Evolutionary conservation across 2,888 invertebrate genomes (phyloP), one percentile per base, ranked within the genome.

Genomic region (Opisthograptis luteolata): DNA sequence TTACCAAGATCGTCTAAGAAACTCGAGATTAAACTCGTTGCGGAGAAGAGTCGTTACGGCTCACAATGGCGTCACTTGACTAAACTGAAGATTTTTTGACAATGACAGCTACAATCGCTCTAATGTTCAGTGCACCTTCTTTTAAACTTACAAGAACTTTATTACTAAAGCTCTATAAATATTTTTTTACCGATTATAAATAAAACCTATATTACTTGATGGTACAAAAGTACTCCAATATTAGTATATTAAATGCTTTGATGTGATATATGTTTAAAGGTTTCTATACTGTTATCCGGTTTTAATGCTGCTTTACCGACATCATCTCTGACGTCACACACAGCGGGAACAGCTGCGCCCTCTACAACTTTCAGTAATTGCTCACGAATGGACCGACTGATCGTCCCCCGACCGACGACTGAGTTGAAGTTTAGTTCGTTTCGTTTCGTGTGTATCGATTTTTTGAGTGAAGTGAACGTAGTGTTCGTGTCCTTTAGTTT

Each of bases 21-120:
- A 92, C 92, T 89, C 80, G 84, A 88, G 94, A 94, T 94, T 92
- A 87, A 92, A 92, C 92, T 92, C 88, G 87, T 91, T 88, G 88
- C 86, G 84, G 81, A 75, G 73, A 81, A 89, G 92, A 94, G 94
- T 94, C 94, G 94, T 94, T 95, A 94, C 92, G 94, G 95, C 92
- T 93, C 94, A 95, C 94, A 95, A 95, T 95, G 95, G 95, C 95
- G 95, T 95, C 94, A 93, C 92, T 93, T 91, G 84, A 83, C 81
- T 80, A 87, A 89, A 80, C 87, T 87, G 87, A 86, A 85, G 75
- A 78, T 52, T 61, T 58, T 49, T 60, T 85, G 84, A 82, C 84
- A 84, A 52, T 69, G 66, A 73, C 76, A 70, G 62, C 63, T 68
- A 60, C 68, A 67, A 35, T 71, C 62, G 66, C 58, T 69, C 39